phyloP scores from a whole-genome alignment of 2,113 vertebrate genomes.

The Pollachius pollachius region DNA sequence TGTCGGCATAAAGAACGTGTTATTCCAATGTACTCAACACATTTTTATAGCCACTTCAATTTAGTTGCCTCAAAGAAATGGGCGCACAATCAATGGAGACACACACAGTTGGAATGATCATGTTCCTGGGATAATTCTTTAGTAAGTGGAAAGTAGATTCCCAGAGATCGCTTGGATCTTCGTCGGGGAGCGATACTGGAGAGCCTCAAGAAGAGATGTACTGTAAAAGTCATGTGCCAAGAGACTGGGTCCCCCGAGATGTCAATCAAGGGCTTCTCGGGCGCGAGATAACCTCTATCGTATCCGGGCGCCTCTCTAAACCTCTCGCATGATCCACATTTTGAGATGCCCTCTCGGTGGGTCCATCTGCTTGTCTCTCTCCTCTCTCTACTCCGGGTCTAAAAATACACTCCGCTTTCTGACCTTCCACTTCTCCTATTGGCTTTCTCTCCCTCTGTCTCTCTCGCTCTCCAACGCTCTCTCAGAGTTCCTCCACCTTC shows the following conservation, averaged over 20 bases:
- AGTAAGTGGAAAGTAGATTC: no score
- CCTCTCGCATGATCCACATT: slow-evolving; percentile 14
- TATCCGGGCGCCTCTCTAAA: slow-evolving; percentile 23
- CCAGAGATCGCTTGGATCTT: no score
- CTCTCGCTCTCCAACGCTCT: neutral
- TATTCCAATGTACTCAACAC: no score
- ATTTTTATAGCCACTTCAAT: no score
- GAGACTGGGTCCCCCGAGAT: slow-evolving; percentile 10
- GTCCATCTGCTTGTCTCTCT: slow-evolving; percentile 29
- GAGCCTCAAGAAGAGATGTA: slow-evolving; percentile 26
- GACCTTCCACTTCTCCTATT: neutral
- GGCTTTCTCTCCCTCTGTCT: slow-evolving; percentile 2
- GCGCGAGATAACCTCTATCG: slow-evolving; percentile 56
- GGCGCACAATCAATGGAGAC: no score
- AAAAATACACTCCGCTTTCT: slow-evolving; percentile 15
- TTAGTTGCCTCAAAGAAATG: no score
- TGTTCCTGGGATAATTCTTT: no score
- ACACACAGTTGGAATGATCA: no score
- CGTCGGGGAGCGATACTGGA: slow-evolving; percentile 14
- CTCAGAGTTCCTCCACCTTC: no score
- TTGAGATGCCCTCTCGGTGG: slow-evolving; percentile 38
- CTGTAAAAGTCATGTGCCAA: slow-evolving; percentile 50
- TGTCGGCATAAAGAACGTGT: no score
- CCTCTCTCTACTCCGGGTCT: neutral
- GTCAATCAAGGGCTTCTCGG: slow-evolving; percentile 48